Conservation (phyloP, 2,797 vertebrate species). For the Chelmon rostratus region DNA sequence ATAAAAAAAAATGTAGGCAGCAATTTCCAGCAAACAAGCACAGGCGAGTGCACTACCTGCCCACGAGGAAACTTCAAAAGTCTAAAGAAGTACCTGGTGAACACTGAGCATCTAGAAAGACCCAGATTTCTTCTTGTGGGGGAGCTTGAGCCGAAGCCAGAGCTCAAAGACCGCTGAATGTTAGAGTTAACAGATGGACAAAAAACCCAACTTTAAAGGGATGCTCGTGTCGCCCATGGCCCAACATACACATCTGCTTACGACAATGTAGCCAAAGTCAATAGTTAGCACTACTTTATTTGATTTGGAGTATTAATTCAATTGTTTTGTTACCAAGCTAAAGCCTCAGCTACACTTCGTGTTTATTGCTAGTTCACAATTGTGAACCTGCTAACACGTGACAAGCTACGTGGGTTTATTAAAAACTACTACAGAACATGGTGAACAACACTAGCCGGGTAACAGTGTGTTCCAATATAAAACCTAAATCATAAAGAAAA, state of each 20-base stretch:
- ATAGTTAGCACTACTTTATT: not conserved
- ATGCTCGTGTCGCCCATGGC: not conserved
- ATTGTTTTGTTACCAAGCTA: not conserved
- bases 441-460: too few relatives aligned
- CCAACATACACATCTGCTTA: not conserved
- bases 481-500: not conserved
- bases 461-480: not conserved
- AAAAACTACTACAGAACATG: not conserved
- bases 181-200: not conserved
- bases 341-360: constrained; percentile 1
- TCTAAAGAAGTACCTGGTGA: constrained; percentile 19
- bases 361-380: not conserved
- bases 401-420: not conserved
- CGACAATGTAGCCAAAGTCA: not conserved
- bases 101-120: constrained; percentile 1
- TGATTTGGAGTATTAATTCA: not conserved
- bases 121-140: constrained; percentile 5
- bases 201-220: not conserved
- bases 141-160: not conserved
- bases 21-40: constrained; percentile 26
- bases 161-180: constrained; percentile 1
- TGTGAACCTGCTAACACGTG: not conserved
- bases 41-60: constrained; percentile 1
- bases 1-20: constrained; percentile 33
- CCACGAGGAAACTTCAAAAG: not conserved